Conservation (phyloP, 2,797 vertebrate genomes). For the Myotis pilosus region DNA sequence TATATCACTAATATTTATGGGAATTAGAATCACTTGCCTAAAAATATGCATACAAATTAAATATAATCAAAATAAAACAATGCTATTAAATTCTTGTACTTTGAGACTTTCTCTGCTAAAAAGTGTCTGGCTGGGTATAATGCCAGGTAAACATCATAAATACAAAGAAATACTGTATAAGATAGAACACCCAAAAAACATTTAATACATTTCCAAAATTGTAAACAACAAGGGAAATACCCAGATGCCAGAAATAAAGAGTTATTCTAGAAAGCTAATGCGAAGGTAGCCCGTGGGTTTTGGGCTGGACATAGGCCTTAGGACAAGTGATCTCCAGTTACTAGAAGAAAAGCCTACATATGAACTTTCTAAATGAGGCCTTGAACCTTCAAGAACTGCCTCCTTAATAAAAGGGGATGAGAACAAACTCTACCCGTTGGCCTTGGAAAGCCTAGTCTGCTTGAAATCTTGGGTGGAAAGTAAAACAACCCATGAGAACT, state of each 20-base stretch:
- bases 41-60: background rate
- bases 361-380: background rate
- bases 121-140: background rate
- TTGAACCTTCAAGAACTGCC: background rate
- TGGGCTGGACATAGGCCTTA: background rate
- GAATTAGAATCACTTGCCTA: constrained; percentile 1
- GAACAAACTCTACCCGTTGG: background rate
- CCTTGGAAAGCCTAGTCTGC: background rate
- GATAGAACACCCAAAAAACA: background rate
- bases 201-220: background rate
- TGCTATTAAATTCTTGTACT: background rate
- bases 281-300: background rate
- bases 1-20: background rate
- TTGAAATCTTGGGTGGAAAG: background rate
- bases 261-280: background rate
- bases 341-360: background rate
- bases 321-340: background rate
- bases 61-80: constrained; percentile 41
- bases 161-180: background rate
- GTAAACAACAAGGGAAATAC: background rate
- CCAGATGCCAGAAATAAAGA: background rate
- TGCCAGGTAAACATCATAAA: background rate
- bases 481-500: background rate
- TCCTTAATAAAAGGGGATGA: background rate
- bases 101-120: background rate